A percentile compares a stretch with the other conserved stretches of the same genome.
These are phyloP conservation scores for Enteromius radiatus DNA, from an alignment of 2,797 vertebrate genomes.

Conservation along the genomic window DNA sequence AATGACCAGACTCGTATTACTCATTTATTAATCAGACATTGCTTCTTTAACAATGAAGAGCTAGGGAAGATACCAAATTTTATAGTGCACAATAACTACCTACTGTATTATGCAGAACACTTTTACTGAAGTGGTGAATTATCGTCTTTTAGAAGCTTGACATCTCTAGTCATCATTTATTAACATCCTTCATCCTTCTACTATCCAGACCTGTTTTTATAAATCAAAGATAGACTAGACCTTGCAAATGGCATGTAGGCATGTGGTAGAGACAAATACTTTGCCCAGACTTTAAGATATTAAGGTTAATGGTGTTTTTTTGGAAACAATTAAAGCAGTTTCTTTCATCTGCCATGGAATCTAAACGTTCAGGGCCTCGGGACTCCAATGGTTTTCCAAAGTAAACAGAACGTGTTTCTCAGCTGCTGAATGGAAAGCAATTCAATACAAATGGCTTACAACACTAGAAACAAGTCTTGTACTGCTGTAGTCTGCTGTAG, in stretches of 20 bases:
- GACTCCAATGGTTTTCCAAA: constrained; percentile 52
- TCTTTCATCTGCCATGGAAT: constrained; percentile 51
- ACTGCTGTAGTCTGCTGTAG: constrained; percentile 9
- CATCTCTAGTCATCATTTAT: background rate
- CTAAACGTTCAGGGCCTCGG: constrained; percentile 42
- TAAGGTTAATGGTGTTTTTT: constrained; percentile 42
- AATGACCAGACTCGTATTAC: background rate
- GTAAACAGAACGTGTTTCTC: constrained; percentile 53
- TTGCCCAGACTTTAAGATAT: constrained; percentile 36
- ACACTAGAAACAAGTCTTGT: constrained; percentile 3
- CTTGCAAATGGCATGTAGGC: constrained; percentile 13
- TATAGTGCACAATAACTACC: background rate
- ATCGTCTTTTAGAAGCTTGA: background rate
- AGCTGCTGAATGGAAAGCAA: constrained; percentile 37
- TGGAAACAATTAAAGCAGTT: constrained; percentile 42
- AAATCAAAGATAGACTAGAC: constrained; percentile 17
- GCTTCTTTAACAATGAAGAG: background rate
- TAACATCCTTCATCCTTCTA: background rate
- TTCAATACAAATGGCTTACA: constrained; percentile 32
- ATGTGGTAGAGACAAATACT: constrained; percentile 17
- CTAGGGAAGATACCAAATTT: background rate
- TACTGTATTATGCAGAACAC: background rate
- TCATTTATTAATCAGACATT: background rate
- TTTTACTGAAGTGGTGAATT: background rate
- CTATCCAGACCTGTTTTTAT: constrained; percentile 14